Percentiles rank a stretch among this genome's conserved stretches.
phyloP scores from a whole-genome alignment of 2,888 invertebrate species.

The Harpalus rubripes region DNA sequence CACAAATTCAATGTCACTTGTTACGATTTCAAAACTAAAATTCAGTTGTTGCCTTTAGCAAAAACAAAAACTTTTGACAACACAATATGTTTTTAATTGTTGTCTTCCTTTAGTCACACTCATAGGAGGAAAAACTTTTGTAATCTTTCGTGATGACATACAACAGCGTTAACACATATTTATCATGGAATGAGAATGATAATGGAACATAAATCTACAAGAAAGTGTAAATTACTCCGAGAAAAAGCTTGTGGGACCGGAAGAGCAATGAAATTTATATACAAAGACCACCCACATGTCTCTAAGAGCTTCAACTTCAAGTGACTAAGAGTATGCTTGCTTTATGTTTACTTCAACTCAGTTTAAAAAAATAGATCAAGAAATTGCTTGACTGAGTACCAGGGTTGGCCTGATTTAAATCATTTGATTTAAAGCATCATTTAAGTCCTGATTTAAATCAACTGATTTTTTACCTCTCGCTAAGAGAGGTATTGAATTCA shows the following conservation, averaged over 20 bases:
- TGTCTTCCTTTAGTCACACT: no score
- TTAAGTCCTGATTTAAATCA: no score
- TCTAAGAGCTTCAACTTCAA: constrained; percentile 14
- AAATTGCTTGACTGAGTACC: background rate
- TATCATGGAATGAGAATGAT: constrained; percentile 1
- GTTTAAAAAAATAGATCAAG: constrained; percentile 1
- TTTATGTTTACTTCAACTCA: background rate
- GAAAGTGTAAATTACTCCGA: constrained; percentile 7
- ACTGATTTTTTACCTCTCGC: no score
- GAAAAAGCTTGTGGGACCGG: background rate
- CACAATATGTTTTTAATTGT: no score
- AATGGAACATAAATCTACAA: constrained; percentile 1
- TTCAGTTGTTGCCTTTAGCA: no score
- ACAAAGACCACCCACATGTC: constrained; percentile 12
- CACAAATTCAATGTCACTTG: no score
- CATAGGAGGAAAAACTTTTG: background rate
- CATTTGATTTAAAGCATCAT: no score
- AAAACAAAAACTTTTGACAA: no score
- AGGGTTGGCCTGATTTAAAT: no score
- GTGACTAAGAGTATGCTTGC: background rate
- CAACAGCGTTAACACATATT: background rate
- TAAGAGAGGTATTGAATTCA: no score
- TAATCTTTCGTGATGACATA: background rate
- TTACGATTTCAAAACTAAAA: no score
- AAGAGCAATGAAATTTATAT: constrained; percentile 18